Base-by-base conservation (phyloP, 1,140 invertebrate genomes). In the Papilio aristodemus region DNA sequence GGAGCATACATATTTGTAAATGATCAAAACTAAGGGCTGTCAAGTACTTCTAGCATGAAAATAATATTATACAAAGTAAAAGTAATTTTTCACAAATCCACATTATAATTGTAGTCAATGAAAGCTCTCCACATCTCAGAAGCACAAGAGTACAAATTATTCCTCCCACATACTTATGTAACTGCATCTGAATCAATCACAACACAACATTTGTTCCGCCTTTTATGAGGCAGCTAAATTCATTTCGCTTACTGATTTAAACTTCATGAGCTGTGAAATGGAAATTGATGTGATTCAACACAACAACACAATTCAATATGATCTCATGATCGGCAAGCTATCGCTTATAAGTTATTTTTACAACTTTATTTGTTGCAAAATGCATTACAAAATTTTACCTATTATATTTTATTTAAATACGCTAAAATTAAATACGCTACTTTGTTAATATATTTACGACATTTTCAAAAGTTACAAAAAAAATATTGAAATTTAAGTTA, bases 131-230 rank as follows among this genome's bases (percentile, higher is more conserved):
- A 66, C 43, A 62, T 74, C 72, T 75, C 85, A 83, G 83, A 70
- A 85, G 84, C 84, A 66, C 72, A 27, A 76, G 75, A 76, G 71
- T 78, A 85, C 82, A 88, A 85, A 85, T 90, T 90, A 89, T 90
- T 88, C 87, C 87, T 84, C 87, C 86, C 82, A 86, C 84, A 82
- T 84, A 77, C 73, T 80, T 77, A 74, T 78, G 80, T 87, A 86
- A 85, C 76, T 86, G 85, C 84, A 86, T 84, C 83, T 84, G 87
- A 86, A 89, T 90, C 86, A 85, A 87, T 90, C 87, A 87, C 77
- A 84, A 83, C 73, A 71, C 19, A 71, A 76, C 73, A 72, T 83
- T 80, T 69, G 84, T 82, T 79, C 83, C 85, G 84, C 83, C 82
- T 77, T 81, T 79, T 81, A 78, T 79, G 66, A 75, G 75, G 74